These are phyloP conservation scores for Tribolium madens DNA, from an alignment of 1,140 invertebrate species.

Conservation along the genomic window DNA sequence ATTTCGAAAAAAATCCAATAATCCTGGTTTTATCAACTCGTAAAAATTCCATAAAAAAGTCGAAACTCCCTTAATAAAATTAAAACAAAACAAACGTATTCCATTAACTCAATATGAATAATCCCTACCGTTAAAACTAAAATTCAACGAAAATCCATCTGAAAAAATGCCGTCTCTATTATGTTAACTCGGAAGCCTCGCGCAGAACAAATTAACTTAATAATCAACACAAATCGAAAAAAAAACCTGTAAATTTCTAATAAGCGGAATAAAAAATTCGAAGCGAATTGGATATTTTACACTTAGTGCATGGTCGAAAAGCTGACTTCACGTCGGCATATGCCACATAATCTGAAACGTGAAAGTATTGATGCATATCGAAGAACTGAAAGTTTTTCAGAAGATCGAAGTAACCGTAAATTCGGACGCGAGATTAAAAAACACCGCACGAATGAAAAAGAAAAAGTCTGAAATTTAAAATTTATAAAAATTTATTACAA, in stretches of 20 bases:
- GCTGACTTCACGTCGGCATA: slow-evolving; percentile 5
- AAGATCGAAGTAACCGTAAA: slow-evolving; percentile 21
- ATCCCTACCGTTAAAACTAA: no score
- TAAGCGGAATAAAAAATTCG: slow-evolving; percentile 17
- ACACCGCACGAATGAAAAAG: no score
- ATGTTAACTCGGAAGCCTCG: slow-evolving; percentile 1
- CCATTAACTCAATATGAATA: no score
- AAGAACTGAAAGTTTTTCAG: not conserved
- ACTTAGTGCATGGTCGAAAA: not conserved
- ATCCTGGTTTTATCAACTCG: no score
- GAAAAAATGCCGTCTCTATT: no score
- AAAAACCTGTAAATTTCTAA: slow-evolving; percentile 10
- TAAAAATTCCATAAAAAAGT: no score
- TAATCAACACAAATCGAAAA: not conserved
- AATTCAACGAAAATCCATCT: not conserved
- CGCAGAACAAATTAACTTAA: slow-evolving; percentile 6
- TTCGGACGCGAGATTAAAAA: not conserved
- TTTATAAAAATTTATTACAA: no score
- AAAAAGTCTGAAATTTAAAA: no score
- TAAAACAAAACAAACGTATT: no score
- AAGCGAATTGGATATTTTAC: slow-evolving; percentile 25
- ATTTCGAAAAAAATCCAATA: no score
- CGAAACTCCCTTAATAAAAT: no score
- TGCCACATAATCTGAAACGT: slow-evolving; percentile 40
- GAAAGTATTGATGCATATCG: slow-evolving; percentile 41